A percentile compares a stretch with the other conserved stretches of the same genome.
These are phyloP conservation scores for Tuberolachnus salignus DNA, from an alignment of 2,888 invertebrate species.

Conservation along the genomic window DNA sequence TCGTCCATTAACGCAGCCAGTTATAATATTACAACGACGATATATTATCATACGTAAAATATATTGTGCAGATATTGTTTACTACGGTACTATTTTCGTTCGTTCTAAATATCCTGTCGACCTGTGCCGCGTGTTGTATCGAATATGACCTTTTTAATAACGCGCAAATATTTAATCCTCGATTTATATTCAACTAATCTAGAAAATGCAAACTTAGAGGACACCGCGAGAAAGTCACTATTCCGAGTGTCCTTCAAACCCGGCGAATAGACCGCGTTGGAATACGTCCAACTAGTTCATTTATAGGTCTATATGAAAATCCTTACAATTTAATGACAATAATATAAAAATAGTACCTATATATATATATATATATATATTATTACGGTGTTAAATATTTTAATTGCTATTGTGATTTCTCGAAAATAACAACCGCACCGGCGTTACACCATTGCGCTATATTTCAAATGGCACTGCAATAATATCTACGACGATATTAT, in stretches of 20 bases:
- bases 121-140: too few species aligned
- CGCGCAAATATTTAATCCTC: neutral
- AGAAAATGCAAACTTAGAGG: conserved; percentile 37
- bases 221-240: conserved; percentile 32
- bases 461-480: too few species aligned
- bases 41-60: too few species aligned
- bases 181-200: neutral
- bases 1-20: too few species aligned
- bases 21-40: too few species aligned
- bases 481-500: too few species aligned
- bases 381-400: neutral
- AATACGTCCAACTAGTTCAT: conserved; percentile 46
- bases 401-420: too few species aligned
- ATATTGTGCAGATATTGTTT: too few species aligned
- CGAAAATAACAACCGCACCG: too few species aligned
- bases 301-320: conserved; percentile 52
- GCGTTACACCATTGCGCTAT: too few species aligned
- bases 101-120: too few species aligned
- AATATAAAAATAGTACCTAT: conserved; percentile 16
- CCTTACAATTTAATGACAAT: conserved; percentile 12
- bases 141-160: neutral
- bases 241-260: conserved; percentile 37
- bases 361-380: neutral
- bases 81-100: too few species aligned
- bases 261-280: conserved; percentile 28